A percentile compares a stretch with the other conserved stretches of the same genome.
Conservation (phyloP, 2,888 invertebrate species). For the Imbricaverruca yamaguchii region DNA sequence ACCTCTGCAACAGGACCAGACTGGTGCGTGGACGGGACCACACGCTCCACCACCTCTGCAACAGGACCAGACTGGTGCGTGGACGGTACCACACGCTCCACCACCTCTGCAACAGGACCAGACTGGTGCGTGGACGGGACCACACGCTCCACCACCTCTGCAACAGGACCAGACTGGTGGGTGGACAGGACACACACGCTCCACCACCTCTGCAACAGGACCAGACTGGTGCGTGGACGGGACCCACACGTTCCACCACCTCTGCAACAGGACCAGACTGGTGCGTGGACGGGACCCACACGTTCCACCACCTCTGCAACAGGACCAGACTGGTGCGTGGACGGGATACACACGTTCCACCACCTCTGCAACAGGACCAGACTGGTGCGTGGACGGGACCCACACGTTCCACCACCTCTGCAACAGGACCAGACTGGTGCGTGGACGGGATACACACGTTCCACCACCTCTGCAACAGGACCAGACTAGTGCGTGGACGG, state of each 20-base stretch:
- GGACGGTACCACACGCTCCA: constrained; percentile 71
- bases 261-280: constrained; percentile 48
- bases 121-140: constrained; percentile 39
- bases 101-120: constrained; percentile 58
- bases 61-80: no score
- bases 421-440: no score
- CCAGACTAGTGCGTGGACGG: no score
- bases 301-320: constrained; percentile 73
- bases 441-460: constrained; percentile 60
- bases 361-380: constrained; percentile 56
- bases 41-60: constrained; percentile 77
- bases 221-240: no score
- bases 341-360: constrained; percentile 73
- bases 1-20: constrained; percentile 56
- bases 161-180: no score
- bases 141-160: constrained; percentile 79
- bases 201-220: constrained; percentile 65
- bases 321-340: no score
- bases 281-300: constrained; percentile 52
- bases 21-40: constrained; percentile 47
- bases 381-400: constrained; percentile 40
- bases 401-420: constrained; percentile 79
- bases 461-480: constrained; percentile 65
- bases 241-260: constrained; percentile 76
- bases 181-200: constrained; percentile 60